phyloP scores from a whole-genome alignment of 2,888 invertebrate species.

The Neoitamus cyanurus region DNA sequence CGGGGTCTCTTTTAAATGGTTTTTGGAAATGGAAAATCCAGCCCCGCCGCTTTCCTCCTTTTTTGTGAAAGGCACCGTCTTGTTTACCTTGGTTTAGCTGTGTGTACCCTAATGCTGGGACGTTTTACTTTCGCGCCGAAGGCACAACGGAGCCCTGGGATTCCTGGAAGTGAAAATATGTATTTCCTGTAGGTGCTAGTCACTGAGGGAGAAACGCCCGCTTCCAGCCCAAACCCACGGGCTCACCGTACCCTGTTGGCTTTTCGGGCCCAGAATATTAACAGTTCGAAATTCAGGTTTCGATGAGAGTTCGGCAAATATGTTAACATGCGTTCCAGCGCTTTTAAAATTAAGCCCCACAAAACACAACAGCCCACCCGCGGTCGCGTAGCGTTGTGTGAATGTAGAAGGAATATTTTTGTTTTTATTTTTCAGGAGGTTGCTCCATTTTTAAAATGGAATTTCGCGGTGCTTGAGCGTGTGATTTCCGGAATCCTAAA shows the following conservation, averaged over 20 bases:
- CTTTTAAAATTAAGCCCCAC: not conserved
- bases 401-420: not conserved
- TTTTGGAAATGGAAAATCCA: no score
- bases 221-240: not conserved
- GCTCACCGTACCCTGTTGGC: not conserved
- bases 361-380: not conserved
- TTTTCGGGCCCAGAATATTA: not conserved
- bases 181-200: not conserved
- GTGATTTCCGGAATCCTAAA: not conserved
- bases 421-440: not conserved
- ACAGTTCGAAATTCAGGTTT: not conserved
- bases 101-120: not conserved
- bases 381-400: not conserved
- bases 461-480: not conserved
- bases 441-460: not conserved
- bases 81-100: not conserved
- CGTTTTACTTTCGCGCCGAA: not conserved
- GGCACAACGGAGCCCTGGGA: not conserved
- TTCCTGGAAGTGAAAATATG: not conserved
- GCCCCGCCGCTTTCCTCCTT: not conserved
- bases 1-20: not conserved
- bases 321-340: not conserved
- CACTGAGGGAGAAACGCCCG: not conserved
- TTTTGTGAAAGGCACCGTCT: not conserved
- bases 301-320: not conserved